phyloP scores from a whole-genome alignment of 2,113 vertebrate genomes.

The Xenus cinereus region DNA sequence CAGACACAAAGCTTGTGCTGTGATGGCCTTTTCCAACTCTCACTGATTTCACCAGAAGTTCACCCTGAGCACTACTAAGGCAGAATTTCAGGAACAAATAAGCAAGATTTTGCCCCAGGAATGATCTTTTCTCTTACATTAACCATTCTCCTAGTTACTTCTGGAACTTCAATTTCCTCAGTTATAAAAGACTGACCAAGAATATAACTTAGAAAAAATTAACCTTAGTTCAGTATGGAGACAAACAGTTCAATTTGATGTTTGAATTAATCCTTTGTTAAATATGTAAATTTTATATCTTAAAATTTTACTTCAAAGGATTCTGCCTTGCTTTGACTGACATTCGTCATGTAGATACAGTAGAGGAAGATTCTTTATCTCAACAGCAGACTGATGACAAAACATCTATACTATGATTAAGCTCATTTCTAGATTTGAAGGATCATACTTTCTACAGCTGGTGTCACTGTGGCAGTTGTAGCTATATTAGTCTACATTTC shows the following conservation, averaged over 20 bases:
- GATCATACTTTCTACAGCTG: not conserved
- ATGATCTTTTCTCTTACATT: not conserved
- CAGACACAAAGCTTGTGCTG: not conserved
- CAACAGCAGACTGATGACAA: not conserved
- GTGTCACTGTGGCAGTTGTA: not conserved
- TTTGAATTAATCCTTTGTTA: not conserved
- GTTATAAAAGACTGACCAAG: not conserved
- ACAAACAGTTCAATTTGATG: not conserved
- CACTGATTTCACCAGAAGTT: not conserved
- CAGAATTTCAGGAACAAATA: not conserved
- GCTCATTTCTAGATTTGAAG: conserved; percentile 11
- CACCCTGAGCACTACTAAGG: not conserved
- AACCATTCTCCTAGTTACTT: not conserved
- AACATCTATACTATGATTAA: conserved; percentile 37
- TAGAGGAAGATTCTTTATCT: not conserved
- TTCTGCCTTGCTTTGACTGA: conserved; percentile 31
- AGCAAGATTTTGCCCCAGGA: not conserved
- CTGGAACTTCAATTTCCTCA: not conserved
- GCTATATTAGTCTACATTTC: not conserved
- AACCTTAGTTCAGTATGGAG: not conserved
- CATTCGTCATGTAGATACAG: not conserved
- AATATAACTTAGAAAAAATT: not conserved
- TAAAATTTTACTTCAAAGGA: not conserved
- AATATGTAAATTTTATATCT: not conserved
- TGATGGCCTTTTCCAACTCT: not conserved